Conservation (phyloP, 1,140 invertebrate species). For the Chelonus insularis region DNA sequence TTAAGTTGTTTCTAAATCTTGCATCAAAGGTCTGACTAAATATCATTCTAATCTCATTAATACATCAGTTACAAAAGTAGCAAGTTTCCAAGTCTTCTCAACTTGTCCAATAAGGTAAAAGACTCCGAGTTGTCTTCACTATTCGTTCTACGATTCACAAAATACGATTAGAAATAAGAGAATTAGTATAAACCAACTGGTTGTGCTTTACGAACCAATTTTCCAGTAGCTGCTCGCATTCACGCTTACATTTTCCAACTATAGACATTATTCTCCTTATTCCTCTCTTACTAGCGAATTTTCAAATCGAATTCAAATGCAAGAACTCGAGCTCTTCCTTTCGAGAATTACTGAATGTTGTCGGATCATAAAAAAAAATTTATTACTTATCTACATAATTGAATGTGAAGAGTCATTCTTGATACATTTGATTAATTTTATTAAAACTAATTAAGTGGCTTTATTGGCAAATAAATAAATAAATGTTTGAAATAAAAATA, state of each 20-base stretch:
- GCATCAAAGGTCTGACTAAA: no score
- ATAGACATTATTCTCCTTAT: not conserved
- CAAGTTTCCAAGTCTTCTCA: not conserved
- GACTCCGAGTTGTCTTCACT: not conserved
- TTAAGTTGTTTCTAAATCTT: no score
- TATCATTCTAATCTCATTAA: conserved; percentile 31
- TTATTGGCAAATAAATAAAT: no score
- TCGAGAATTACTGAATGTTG: no score
- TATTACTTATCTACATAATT: no score
- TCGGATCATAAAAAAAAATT: no score
- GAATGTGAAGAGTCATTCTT: no score
- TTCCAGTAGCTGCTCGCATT: conserved; percentile 32
- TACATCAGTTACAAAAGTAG: conserved; percentile 20
- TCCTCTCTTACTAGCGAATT: conserved; percentile 1
- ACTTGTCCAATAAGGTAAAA: not conserved
- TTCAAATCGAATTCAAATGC: no score
- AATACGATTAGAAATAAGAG: not conserved
- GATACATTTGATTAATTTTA: no score
- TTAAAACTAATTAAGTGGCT: no score
- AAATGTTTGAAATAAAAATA: no score
- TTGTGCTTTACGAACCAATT: conserved; percentile 29
- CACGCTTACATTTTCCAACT: conserved; percentile 21
- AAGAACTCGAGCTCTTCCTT: no score
- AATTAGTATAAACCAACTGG: conserved; percentile 1
- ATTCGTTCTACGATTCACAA: not conserved